Conservation (phyloP, 2,888 invertebrate species). For the Apomyelois bistriatella region DNA sequence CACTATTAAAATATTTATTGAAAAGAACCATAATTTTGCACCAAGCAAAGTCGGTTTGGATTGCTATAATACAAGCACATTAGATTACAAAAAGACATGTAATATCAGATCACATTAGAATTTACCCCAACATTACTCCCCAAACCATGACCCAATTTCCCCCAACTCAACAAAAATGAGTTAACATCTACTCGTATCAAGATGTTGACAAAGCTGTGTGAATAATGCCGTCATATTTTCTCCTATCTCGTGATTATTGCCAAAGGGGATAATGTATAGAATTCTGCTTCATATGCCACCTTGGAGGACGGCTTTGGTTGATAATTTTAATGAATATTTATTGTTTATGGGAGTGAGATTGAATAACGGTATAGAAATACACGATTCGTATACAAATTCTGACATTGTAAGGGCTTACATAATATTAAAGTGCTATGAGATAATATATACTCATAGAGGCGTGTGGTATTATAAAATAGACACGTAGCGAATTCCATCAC, state of each 20-base stretch:
- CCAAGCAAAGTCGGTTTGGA: too few species aligned
- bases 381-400: not conserved
- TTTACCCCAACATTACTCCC: not conserved
- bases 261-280: conserved; percentile 34
- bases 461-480: too few species aligned
- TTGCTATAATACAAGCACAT: not conserved
- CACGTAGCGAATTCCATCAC: too few species aligned
- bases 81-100: not conserved
- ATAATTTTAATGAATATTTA: conserved; percentile 27
- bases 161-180: conserved; percentile 7
- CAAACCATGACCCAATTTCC: conserved; percentile 2
- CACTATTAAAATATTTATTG: too few species aligned
- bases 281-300: conserved; percentile 30
- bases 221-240: conserved; percentile 70
- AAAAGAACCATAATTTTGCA: too few species aligned
- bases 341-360: conserved; percentile 17
- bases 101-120: not conserved
- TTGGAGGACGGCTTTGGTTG: conserved; percentile 17
- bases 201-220: conserved; percentile 64
- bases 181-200: conserved; percentile 43
- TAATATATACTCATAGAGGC: too few species aligned
- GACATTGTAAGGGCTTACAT: not conserved
- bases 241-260: conserved; percentile 66
- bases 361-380: not conserved
- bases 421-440: too few species aligned